Base-by-base conservation (phyloP, 2,797 vertebrate species). In the Ciconia nigra region DNA sequence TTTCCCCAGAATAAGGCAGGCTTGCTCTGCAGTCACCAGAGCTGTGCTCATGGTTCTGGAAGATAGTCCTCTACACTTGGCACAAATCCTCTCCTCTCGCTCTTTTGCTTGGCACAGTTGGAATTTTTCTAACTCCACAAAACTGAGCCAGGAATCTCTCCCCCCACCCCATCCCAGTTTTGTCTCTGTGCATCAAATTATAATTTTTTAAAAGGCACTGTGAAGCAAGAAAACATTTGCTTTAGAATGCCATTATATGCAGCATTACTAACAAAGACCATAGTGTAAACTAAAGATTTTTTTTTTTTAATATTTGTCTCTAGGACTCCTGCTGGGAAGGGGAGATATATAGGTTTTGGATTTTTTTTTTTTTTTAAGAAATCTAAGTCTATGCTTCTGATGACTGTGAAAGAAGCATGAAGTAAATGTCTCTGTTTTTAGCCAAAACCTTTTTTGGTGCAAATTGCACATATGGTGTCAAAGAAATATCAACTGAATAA, bases 401-500 rank as follows among this genome's bases (percentile, higher is more conserved):
- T 92, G 57, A 58, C 76, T 85, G 49, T 57, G 85, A 87, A 95
- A 80, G 42, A 90, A 89, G n/a, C 61, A 96, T 83, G 92, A 96
- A 94, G 81, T 85, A 77, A 91, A 85, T 26, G 67, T 76, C 62
- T 89, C 91, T 91, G 62, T 10, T 95, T 93, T 96, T 94, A 94
- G 89, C 63, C 63, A 83, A 96, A 93, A 87, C 47, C 25, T 59
- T 89, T 94, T 94, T 91, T 80, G 70, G 74, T 96, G 89, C 11
- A 92, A 92, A 83, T 70, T 85, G 92, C 84, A 92, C 94, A 95
- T 95, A 95, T 87, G 91, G 87, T 92, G 35, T 95, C 74, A 93
- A 83, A 91, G 95, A 90, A 87, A 77, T 83, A 87, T 29, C 73
- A 84, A 55, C 51, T 55, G 74, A 87, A 21, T 66, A 92, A 67